Evolutionary conservation across 2,113 vertebrate genomes (phyloP).

Genomic region (Chamaetylas fuelleborni): DNA sequence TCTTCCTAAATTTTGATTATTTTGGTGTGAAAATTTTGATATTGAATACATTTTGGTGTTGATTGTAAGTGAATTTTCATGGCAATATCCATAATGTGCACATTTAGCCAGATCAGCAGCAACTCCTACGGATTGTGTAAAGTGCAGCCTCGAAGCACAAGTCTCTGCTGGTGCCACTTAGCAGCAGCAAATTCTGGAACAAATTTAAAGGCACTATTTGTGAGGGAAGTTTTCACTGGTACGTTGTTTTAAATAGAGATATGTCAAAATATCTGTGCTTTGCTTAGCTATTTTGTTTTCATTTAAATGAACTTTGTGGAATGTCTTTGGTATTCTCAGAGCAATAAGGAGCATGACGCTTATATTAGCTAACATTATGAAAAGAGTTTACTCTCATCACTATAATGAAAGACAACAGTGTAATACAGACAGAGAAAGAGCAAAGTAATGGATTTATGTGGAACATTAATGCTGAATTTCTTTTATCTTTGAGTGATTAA

Average conservation of each 20-base stretch:
- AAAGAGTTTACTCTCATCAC: background rate
- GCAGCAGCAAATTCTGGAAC: background rate
- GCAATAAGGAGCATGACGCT: background rate
- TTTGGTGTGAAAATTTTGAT: background rate
- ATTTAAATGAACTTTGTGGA: slow-evolving; percentile 39
- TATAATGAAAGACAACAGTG: slow-evolving; percentile 30
- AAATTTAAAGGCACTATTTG: background rate
- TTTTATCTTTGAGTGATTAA: slow-evolving; percentile 52
- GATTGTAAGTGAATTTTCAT: background rate
- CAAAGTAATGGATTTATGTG: slow-evolving; percentile 32
- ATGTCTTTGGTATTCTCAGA: slow-evolving; percentile 7
- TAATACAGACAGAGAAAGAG: background rate
- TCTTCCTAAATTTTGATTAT: background rate
- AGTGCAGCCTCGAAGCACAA: background rate
- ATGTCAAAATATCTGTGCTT: slow-evolving; percentile 6
- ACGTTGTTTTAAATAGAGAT: slow-evolving; percentile 8
- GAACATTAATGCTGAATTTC: slow-evolving; percentile 24
- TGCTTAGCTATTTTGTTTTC: slow-evolving; percentile 46
- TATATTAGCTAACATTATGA: slow-evolving; percentile 37
- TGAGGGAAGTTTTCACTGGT: background rate
- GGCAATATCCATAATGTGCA: background rate
- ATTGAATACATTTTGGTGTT: background rate
- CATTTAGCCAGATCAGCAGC: background rate
- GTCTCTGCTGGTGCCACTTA: background rate
- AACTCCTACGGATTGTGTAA: background rate